A percentile compares a stretch with the other conserved stretches of the same genome.
Evolutionary conservation across 2,888 invertebrate species (phyloP).

Genomic region (Dasysyrphus tricinctus): DNA sequence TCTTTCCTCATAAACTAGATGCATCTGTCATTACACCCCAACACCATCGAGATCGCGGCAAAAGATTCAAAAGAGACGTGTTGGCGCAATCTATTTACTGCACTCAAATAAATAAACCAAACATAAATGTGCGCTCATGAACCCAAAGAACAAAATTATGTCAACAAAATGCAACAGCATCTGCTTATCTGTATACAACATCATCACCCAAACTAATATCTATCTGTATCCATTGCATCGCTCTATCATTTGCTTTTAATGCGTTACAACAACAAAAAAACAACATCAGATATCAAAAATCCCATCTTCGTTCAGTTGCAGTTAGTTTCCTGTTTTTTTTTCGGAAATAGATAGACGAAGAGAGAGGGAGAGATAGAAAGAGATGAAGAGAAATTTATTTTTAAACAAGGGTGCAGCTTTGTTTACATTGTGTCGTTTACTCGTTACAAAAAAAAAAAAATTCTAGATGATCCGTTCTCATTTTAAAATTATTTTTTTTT

Average conservation of each 20-base stretch:
- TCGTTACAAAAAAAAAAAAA: not conserved
- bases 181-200: constrained; percentile 40
- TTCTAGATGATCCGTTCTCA: constrained; percentile 23
- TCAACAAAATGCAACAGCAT: constrained; percentile 71
- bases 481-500: constrained; percentile 27
- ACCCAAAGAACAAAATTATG: constrained; percentile 52
- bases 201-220: not conserved
- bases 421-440: constrained; percentile 39
- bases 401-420: constrained; percentile 70
- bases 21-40: constrained; percentile 24
- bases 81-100: constrained; percentile 28
- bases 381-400: constrained; percentile 45
- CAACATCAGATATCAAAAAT: constrained; percentile 14
- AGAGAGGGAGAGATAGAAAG: not conserved
- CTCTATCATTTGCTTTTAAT: constrained; percentile 10
- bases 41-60: constrained; percentile 5
- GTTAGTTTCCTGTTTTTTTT: constrained; percentile 49
- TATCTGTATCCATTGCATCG: constrained; percentile 4
- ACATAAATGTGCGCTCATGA: constrained; percentile 56
- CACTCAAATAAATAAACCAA: constrained; percentile 32
- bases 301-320: constrained; percentile 17
- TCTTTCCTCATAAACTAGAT: not conserved
- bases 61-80: constrained; percentile 13
- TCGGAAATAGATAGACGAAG: not conserved
- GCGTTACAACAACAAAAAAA: constrained; percentile 43